phyloP scores from a whole-genome alignment of 2,113 vertebrate species.

The Calidris pygmaea region DNA sequence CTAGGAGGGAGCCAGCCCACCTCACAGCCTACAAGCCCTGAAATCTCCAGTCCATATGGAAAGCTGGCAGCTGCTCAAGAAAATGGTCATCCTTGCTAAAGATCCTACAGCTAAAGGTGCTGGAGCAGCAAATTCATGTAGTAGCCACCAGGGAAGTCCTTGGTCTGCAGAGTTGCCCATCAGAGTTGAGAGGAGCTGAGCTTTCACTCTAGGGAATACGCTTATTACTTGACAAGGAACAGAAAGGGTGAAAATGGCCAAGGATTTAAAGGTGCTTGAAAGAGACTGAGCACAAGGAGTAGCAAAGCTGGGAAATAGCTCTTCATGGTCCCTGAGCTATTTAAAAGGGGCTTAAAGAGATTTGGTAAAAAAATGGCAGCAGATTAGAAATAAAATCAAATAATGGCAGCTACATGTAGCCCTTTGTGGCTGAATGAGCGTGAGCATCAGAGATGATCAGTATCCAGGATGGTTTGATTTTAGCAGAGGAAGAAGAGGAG shows the following conservation, averaged over 20 bases:
- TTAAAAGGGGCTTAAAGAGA: slow-evolving; percentile 64
- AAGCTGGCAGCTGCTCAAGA: neutral
- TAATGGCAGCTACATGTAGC: neutral
- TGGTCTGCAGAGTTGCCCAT: neutral
- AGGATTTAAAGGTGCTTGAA: slow-evolving; percentile 55
- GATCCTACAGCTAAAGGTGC: neutral
- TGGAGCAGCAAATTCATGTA: neutral
- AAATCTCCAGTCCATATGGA: neutral
- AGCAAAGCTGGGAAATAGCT: slow-evolving; percentile 52
- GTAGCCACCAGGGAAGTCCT: neutral
- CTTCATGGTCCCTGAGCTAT: slow-evolving; percentile 44
- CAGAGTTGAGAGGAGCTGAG: neutral
- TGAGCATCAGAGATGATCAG: neutral
- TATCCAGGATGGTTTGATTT: slow-evolving; percentile 14
- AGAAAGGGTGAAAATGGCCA: slow-evolving; percentile 27
- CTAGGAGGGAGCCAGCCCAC: neutral
- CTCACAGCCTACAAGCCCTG: neutral
- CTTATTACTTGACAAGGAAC: neutral
- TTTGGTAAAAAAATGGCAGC: slow-evolving; percentile 52
- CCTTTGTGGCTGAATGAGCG: neutral
- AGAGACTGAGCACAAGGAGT: slow-evolving; percentile 36
- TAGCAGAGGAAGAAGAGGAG: slow-evolving; percentile 8
- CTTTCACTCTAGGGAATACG: neutral
- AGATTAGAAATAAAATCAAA: neutral
- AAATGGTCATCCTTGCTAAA: neutral